Base-by-base conservation (phyloP, 2,797 vertebrate genomes). In the Karalla daura region DNA sequence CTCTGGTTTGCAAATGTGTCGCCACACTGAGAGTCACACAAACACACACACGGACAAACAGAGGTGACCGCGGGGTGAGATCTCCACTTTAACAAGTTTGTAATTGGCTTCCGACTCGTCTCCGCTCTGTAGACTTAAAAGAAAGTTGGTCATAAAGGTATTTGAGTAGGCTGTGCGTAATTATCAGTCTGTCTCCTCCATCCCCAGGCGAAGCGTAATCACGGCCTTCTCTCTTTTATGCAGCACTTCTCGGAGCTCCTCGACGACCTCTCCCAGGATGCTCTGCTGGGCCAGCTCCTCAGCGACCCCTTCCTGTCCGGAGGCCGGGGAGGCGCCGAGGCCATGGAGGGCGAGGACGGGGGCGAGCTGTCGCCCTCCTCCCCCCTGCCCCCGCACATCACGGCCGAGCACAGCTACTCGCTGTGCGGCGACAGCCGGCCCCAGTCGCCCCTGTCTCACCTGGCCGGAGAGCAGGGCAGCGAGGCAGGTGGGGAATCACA, bases 201-300 rank as follows among this genome's bases (percentile, higher is more conserved):
- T 18, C 11, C 17, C 12, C 5, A 17, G 27, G 27, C 27, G 27
- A 24, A 11, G 25, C 3, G n/a, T 18, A 8, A 11, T 63, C 2
- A 41, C 3, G 2, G 5, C 21, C 0, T 37, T 7, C n/a, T 40
- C 27, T 37, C 37, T 45, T 41, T 3, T 18, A 7, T 46, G 56
- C 88, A 99, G 98, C 98, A 97, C 87, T 99, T 99, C 94, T 96
- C 95, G 0, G 97, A 97, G 82, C 93, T 99, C 61, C 93, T 99
- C 49, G 97, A 98, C 74, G 98, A 98, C 86, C 95, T 98, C 49
- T 98, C 97, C 81, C 95, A 97, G 37, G 98, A 98, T 46, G 96
- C 91, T 15, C 37, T 99, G 91, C 88, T 99, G 81, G 97, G 96
- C 12, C 97, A 99, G 92, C 94, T 99, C 73, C 94, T 99, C 84